Conservation (phyloP, 2,888 invertebrate species). For the Aphidoletes aphidimyza region DNA sequence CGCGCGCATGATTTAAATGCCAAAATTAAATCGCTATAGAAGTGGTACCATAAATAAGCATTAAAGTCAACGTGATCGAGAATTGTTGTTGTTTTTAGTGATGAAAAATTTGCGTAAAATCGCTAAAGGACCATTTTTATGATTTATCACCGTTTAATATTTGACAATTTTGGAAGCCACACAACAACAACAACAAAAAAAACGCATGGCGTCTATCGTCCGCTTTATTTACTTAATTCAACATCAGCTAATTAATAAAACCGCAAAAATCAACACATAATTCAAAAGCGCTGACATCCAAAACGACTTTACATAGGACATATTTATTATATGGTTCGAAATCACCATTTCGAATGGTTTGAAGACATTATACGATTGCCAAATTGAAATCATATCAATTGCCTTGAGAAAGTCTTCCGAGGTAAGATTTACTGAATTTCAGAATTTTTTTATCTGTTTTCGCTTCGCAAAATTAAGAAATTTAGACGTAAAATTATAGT, state of each 20-base stretch:
- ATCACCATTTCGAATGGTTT: too few relatives aligned
- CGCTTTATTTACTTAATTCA: constrained; percentile 16
- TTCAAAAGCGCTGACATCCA: constrained; percentile 12
- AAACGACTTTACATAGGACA: not conserved
- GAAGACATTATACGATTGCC: too few relatives aligned
- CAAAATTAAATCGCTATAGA: constrained; percentile 35
- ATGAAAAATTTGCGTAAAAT: constrained; percentile 8
- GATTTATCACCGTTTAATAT: constrained; percentile 33
- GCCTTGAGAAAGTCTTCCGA: too few relatives aligned
- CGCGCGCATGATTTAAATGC: not conserved
- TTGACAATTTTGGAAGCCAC: not conserved
- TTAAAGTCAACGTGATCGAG: not conserved
- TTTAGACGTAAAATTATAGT: too few relatives aligned
- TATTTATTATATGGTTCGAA: too few relatives aligned
- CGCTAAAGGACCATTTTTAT: constrained; percentile 36
- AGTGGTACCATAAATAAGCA: constrained; percentile 46
- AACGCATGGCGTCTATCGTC: constrained; percentile 15
- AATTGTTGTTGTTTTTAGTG: not conserved
- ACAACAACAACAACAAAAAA: not conserved
- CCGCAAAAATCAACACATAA: constrained; percentile 37
- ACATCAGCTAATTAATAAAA: constrained; percentile 46
- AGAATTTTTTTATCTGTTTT: too few relatives aligned
- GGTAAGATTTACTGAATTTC: too few relatives aligned
- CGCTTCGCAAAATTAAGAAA: too few relatives aligned
- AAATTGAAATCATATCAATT: too few relatives aligned